phyloP scores from a whole-genome alignment of 2,113 vertebrate genomes.

The Notothenia rossii region DNA sequence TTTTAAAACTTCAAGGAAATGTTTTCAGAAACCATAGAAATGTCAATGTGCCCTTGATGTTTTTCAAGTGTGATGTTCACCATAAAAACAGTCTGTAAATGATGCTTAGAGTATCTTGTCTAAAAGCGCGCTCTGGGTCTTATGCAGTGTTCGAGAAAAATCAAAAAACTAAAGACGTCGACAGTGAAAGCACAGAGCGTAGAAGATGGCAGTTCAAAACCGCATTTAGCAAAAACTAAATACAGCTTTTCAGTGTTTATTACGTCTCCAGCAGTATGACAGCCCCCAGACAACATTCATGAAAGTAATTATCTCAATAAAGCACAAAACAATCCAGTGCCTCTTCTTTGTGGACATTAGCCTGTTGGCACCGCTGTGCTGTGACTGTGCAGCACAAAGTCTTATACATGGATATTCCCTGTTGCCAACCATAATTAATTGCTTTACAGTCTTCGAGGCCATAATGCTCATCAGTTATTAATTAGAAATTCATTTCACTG shows the following conservation, averaged over 20 bases:
- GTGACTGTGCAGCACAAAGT: conserved; percentile 87
- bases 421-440: conserved; percentile 96
- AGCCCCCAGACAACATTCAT: conserved; percentile 60
- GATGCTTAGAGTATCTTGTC: background rate
- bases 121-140: conserved; percentile 9
- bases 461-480: conserved; percentile 99
- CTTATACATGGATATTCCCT: conserved; percentile 88
- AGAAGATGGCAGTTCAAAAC: conserved; percentile 25
- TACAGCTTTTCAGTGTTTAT: conserved; percentile 36
- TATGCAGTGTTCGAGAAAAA: background rate
- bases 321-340: conserved; percentile 72
- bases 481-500: conserved; percentile 99
- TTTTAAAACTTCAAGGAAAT: conserved; percentile 53
- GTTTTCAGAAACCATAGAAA: conserved; percentile 24
- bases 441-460: conserved; percentile 95
- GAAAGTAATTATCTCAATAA: conserved; percentile 77
- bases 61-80: conserved; percentile 37
- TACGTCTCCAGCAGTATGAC: conserved; percentile 53
- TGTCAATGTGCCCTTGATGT: background rate
- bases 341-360: conserved; percentile 84
- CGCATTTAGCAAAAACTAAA: conserved; percentile 39
- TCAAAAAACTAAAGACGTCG: conserved; percentile 26
- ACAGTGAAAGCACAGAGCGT: background rate
- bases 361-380: conserved; percentile 82
- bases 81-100: conserved; percentile 29